Percentiles rank a stretch among this genome's conserved stretches.
These are phyloP conservation scores for Bursaphelenchus mucronatus DNA, from an alignment of 1,140 invertebrate genomes.

Conservation along the genomic window DNA sequence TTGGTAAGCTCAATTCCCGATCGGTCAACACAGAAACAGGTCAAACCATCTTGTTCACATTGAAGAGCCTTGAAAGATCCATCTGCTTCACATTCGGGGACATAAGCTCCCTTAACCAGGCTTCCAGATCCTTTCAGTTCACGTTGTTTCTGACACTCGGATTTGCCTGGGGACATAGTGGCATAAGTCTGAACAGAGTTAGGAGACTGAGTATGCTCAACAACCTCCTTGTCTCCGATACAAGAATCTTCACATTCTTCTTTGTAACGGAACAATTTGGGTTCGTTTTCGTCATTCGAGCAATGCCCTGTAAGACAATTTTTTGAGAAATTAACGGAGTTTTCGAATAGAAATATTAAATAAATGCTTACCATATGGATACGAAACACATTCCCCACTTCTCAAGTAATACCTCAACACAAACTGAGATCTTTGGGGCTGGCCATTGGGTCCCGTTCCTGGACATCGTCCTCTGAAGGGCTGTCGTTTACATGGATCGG, in stretches of 20 bases:
- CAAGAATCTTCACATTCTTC: conserved; percentile 61
- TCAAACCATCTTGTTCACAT: conserved; percentile 50
- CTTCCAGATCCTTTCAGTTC: conserved; percentile 19
- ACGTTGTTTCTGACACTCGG: conserved; percentile 54
- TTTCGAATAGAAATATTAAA: background rate
- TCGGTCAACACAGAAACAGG: conserved; percentile 55
- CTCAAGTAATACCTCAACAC: conserved; percentile 57
- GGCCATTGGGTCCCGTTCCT: conserved; percentile 26
- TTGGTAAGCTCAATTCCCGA: conserved; percentile 57
- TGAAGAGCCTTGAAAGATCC: conserved; percentile 51
- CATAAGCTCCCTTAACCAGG: conserved; percentile 49
- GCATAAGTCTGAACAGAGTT: conserved; percentile 21
- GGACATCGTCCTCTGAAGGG: conserved; percentile 59
- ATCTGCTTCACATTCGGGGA: conserved; percentile 45
- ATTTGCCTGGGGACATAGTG: conserved; percentile 22
- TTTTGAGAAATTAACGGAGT: conserved; percentile 4
- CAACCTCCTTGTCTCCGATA: conserved; percentile 17
- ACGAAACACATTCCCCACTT: conserved; percentile 59
- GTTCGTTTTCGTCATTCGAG: conserved; percentile 54
- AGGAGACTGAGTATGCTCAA: conserved; percentile 6
- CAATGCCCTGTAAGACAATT: conserved; percentile 54
- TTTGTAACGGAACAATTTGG: conserved; percentile 58
- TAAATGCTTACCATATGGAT: conserved; percentile 50
- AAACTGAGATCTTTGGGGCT: conserved; percentile 56
- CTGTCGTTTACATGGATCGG: conserved; percentile 61